Base-by-base conservation (phyloP, 64 coral and sea anemone species). In the Actinia equina region DNA sequence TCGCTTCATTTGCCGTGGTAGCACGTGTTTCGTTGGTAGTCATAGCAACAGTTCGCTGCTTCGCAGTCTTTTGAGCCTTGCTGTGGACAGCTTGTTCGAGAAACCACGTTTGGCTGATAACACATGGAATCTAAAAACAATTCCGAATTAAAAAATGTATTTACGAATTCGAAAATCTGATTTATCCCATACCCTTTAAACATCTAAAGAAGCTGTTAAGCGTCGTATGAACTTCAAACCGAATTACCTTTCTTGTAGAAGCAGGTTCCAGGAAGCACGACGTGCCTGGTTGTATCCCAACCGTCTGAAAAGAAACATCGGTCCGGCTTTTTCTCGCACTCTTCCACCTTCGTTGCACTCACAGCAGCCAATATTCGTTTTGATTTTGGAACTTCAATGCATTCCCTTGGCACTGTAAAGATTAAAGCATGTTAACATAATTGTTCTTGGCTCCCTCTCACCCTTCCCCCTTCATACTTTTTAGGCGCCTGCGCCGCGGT, bases 321-420 rank as follows among this genome's bases (percentile, higher is more conserved):
- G n/a, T 89, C 87, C 53, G 87, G 78, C 14, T 64, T 89, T 12
- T 80, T 89, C 55, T 89, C 87, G 19, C 87, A 89, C 19, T 89
- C 87, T 17, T 82, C 59, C 2, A 17, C 37, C 1, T 62, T 77
- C 11, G 76, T 79, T 30, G 22, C 54, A 49, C 18, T 9, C 6
- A n/a, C 26, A 57, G 74, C 86, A 6, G 86, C 86, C 71, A 74
- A 80, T 8, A 88, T 74, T 74, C 69, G n/a, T 30, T 74, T 26
- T 74, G 69, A 41, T 74, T 74, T 13, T 74, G 69, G 69, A 74
- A 74, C 69, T 74, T 74, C 69, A 18, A 74, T 26, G 69, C 23
- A 74, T 15, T 74, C 26, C 26, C 69, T 74, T 41, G n/a, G 69
- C 69, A 74, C 69, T 74, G 13, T 41, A 25, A 25, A 11, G 10